Evolutionary conservation across 1,140 invertebrate genomes (phyloP), one percentile per base, ranked within the genome.

Genomic region (Drosophila mayri): DNA sequence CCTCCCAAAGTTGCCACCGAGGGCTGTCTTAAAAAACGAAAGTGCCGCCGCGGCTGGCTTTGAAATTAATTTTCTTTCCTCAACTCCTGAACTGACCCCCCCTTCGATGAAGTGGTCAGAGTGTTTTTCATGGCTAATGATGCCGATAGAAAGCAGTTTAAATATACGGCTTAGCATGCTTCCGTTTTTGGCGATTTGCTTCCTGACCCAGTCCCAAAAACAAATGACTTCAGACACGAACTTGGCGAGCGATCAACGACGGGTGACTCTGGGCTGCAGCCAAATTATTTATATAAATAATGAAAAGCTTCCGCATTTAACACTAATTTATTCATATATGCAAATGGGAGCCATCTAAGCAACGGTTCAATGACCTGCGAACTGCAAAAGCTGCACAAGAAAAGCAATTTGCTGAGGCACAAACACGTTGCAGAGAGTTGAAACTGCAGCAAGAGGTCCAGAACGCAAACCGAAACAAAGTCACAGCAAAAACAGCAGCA

Each of bases 221-320:
- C 73, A 64, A 90, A 90, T 62, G 84, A 88, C 84, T 88, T 75
- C 65, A 72, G 74, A 81, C 85, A 90, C 85, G 71, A 90, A 90
- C 85, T 90, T 75, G 70, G 22, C 50, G 18, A n/a, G 50, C 38
- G 43, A 77, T n/a, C 28, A 32, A 14, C 14, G 46, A 28, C 22
- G 43, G 20, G 52, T 62, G 63, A 70, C 49, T 49, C 76, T 58
- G 63, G 63, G 44, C 32, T 6, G 20, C 3, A 37, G 37, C 35
- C 35, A 25, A 44, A 43, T 35, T 54, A 28, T 37, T 37, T 41
- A 28, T 54, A 54, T 54, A 66, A 67, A 14, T 49, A 59, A 37
- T 43, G 20, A 20, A 22, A 41, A 37, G 61, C 68, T 85, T 85
- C 82, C 82, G 82, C 61, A 38, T 66, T 55, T 86, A 79, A 62